Evolutionary conservation across 2,797 vertebrate species (phyloP).

Genomic region (Spheniscus humboldti): DNA sequence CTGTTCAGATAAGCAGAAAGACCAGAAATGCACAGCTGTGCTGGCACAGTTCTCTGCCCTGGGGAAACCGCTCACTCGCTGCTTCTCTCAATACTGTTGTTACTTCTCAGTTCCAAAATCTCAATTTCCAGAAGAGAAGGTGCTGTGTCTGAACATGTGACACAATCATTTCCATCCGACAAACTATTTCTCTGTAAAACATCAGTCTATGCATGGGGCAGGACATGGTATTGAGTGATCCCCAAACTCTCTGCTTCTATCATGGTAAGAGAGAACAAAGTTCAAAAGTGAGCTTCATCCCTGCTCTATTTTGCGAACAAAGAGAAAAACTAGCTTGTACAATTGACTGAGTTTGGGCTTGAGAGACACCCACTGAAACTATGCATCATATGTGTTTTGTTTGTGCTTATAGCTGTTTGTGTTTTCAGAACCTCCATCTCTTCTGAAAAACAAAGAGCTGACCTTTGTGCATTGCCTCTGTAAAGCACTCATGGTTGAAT

Average conservation of each 20-base stretch:
- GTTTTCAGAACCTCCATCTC: slow-evolving; percentile 23
- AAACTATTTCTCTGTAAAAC: background rate
- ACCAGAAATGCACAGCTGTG: background rate
- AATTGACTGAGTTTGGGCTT: background rate
- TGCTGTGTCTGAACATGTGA: background rate
- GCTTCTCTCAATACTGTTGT: background rate
- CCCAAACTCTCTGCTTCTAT: background rate
- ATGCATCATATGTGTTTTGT: background rate
- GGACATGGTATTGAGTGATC: background rate
- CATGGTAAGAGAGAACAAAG: background rate
- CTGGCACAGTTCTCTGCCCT: background rate
- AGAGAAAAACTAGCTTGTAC: background rate
- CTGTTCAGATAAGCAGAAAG: background rate
- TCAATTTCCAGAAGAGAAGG: background rate
- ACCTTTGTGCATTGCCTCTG: background rate
- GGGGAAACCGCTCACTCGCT: background rate
- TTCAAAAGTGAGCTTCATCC: background rate
- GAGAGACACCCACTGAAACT: background rate
- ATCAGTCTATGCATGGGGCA: background rate
- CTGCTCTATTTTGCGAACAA: background rate
- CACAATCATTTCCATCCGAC: background rate
- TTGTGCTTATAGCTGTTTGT: slow-evolving; percentile 39
- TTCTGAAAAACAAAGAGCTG: slow-evolving; percentile 60
- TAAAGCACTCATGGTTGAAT: slow-evolving; percentile 57
- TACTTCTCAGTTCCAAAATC: background rate